phyloP scores from a whole-genome alignment of 2,888 invertebrate species.

The Ochropleura plecta region DNA sequence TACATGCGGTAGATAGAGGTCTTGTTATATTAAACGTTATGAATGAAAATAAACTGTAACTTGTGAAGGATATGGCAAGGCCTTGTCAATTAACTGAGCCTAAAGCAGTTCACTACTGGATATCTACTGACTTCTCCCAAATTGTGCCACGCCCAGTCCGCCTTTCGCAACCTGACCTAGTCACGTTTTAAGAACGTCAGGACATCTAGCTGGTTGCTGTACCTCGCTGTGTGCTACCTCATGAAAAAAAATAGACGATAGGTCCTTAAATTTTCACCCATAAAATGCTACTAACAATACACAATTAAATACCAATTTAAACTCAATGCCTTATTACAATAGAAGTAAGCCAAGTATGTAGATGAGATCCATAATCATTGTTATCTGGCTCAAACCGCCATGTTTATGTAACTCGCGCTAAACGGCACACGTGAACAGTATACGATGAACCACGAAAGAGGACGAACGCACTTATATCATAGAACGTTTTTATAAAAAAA shows the following conservation, averaged over 20 bases:
- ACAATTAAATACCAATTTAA: conserved; percentile 16
- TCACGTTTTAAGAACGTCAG: not conserved
- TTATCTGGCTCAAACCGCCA: conserved; percentile 74
- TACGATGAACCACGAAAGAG: conserved; percentile 58
- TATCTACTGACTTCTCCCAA: not conserved
- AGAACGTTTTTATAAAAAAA: conserved; percentile 31
- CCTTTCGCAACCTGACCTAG: not conserved
- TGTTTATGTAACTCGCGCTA: conserved; percentile 71
- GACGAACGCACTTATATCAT: conserved; percentile 60
- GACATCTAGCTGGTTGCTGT: not conserved
- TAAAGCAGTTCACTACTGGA: not conserved
- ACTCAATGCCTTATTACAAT: conserved; percentile 1
- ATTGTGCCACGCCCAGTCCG: not conserved
- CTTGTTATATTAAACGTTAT: not conserved
- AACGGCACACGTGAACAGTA: conserved; percentile 58
- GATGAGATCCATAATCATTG: conserved; percentile 53
- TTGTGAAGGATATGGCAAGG: not conserved
- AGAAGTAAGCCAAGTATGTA: not conserved
- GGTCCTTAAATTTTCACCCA: not conserved
- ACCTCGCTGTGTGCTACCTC: too few relatives aligned
- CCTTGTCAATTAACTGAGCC: not conserved
- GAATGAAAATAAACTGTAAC: too few relatives aligned
- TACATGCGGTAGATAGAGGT: not conserved
- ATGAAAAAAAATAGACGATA: too few relatives aligned
- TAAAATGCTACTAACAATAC: conserved; percentile 16